Evolutionary conservation across 2,888 invertebrate genomes (phyloP), one percentile per base, ranked within the genome.

Genomic region (Synergus japonicus): DNA sequence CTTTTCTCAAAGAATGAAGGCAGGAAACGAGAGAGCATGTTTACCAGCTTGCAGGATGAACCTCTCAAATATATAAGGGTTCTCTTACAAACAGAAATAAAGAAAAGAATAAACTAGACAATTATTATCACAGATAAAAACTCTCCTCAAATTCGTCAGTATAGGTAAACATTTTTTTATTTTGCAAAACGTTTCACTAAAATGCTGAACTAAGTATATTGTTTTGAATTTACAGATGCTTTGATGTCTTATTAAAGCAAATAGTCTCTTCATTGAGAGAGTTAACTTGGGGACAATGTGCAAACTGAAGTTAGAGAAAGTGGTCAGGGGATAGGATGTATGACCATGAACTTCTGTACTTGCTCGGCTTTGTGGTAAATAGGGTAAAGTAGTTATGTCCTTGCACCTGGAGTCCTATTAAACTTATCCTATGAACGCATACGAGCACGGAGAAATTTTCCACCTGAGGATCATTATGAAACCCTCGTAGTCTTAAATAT

Each of bases 1-100:
- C 73, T 73, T 73, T 73, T 54, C n/a, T 9, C 73, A n/a, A 37
- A 49, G 37, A 69, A 73, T 54, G 37, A 73, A 13, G 41, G 54
- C 37, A 37, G 54, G n/a, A 73, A 73, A 41, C 49, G 49, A 54
- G 1, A 69, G 49, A 22, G 37, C 13, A 69, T 67, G 46, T 69
- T 69, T 69, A 49, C 49, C 44, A 22, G 8, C n/a, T 7, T 29
- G 37, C 2, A 15, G 15, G 10, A 49, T 37, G 49, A 60, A 60
- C 54, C 54, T 54, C 54, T n/a, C 54, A 54, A n/a, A 54, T 54
- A n/a, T 29, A 60, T 60, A 18, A 22, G 10, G 22, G 60, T 10
- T 10, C 54, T n/a, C 18, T 2, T 54, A 8, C n/a, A 54, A n/a
- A n/a, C 2, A n/a, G 54, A n/a, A 54, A 18, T 54, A 49, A 49